These are phyloP conservation scores for Hesperia comma DNA, from an alignment of 2,888 invertebrate genomes.

Conservation along the genomic window DNA sequence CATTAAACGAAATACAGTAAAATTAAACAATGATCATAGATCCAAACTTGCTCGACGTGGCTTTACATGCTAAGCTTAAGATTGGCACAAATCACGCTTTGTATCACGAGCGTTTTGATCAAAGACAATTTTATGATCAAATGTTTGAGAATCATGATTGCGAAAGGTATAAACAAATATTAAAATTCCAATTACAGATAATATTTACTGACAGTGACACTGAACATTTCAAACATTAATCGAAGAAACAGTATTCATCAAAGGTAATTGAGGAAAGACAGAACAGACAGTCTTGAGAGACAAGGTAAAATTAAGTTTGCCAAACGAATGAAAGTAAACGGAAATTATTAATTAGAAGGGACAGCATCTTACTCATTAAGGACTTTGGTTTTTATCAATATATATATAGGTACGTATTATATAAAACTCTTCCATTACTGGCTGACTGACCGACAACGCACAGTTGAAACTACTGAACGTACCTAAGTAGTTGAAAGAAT, in stretches of 20 bases:
- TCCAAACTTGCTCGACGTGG: too few species aligned
- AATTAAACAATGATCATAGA: too few species aligned
- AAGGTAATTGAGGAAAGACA: conserved; percentile 11
- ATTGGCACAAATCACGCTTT: too few species aligned
- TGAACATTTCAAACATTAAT: not conserved
- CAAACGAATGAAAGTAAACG: conserved; percentile 21
- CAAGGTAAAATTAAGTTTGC: conserved; percentile 15
- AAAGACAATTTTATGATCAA: not conserved
- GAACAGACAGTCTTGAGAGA: conserved; percentile 17
- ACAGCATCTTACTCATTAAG: conserved; percentile 4
- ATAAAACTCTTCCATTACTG: too few species aligned
- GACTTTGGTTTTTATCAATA: not conserved
- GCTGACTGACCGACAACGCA: too few species aligned
- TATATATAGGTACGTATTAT: too few species aligned
- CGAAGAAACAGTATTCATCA: not conserved
- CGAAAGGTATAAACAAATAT: not conserved
- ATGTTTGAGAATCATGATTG: not conserved
- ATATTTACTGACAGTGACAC: not conserved
- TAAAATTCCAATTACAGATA: not conserved
- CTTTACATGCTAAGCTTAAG: too few species aligned
- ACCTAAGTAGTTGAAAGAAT: too few species aligned
- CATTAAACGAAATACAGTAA: too few species aligned
- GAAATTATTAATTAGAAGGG: conserved; percentile 25
- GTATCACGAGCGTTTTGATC: not conserved
- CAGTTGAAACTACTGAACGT: too few species aligned